Evolutionary conservation across 2,113 vertebrate species (phyloP), one percentile per base, ranked within the genome.

Genomic region (Mystacornis crossleyi): DNA sequence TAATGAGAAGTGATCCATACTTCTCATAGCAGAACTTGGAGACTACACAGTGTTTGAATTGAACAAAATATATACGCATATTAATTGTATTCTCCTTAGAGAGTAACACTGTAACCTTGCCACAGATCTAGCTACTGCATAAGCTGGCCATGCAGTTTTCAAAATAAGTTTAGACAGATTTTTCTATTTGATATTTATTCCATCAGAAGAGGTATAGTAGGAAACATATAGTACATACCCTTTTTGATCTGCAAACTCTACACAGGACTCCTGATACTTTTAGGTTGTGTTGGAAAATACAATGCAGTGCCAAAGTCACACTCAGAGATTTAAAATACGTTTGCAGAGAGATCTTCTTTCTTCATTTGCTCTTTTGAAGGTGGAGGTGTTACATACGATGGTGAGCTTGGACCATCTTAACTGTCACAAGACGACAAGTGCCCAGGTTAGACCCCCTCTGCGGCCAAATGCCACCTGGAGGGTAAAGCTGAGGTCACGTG

Each of bases 61-160:
- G 65, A 92, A 91, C 94, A 75, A 96, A 96, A 91, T 75, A 90
- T 66, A 66, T 51, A 96, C 87, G 66, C 89, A 10, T 72, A 95
- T 74, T 95, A 86, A 94, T 80, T 93, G 65, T 95, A 93, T 97
- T 97, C 94, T 94, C 96, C 86, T 97, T 95, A 91, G 93, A 97
- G 95, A 97, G 95, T 90, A 96, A 91, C 50, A 66, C 91, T 92
- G 88, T 90, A 89, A 73, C 81, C 94, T 96, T 97, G 88, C 94
- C 96, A 95, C 83, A 0, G 62, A 94, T 86, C 89, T 95, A 97
- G 80, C 97, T 96, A 95, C 94, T 95, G 94, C 91, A 96, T 95
- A 97, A 96, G 94, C 87, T 96, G 86, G 95, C 95, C 95, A 95
- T 97, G 96, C 95, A 96, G 94, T 96, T 95, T 92, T 96, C 92